Conservation (phyloP, 2,888 invertebrate species). For the Tipula unca region DNA sequence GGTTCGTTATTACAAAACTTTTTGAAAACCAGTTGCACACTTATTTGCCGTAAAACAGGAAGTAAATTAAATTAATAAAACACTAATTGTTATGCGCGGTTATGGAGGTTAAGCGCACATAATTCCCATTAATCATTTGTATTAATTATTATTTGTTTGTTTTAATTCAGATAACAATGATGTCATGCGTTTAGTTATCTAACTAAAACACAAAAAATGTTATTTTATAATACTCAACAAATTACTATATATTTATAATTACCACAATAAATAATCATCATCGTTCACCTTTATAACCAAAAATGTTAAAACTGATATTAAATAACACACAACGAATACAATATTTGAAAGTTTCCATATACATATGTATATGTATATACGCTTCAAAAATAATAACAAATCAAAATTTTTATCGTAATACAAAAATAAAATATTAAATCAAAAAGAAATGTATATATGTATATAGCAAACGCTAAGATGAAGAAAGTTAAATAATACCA, state of each 20-base stretch:
- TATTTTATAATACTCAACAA: neutral
- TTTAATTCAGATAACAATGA: neutral
- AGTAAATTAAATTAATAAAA: neutral
- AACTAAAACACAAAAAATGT: neutral
- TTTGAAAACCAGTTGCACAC: no score
- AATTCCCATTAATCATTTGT: neutral
- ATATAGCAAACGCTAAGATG: neutral
- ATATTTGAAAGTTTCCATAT: neutral
- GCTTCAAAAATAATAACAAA: neutral
- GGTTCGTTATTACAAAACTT: no score
- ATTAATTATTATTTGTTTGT: neutral
- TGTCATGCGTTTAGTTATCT: neutral
- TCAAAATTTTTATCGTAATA: neutral
- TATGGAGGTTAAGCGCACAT: neutral
- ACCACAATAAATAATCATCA: neutral
- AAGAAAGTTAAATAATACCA: neutral
- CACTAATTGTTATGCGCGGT: neutral
- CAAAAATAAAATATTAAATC: neutral
- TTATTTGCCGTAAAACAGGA: no score
- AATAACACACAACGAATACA: neutral
- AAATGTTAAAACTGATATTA: neutral
- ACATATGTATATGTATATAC: no score
- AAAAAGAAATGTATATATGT: neutral
- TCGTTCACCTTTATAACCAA: neutral
- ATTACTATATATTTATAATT: neutral